phyloP scores from a whole-genome alignment of 2,888 invertebrate species.

The Arge pagana region DNA sequence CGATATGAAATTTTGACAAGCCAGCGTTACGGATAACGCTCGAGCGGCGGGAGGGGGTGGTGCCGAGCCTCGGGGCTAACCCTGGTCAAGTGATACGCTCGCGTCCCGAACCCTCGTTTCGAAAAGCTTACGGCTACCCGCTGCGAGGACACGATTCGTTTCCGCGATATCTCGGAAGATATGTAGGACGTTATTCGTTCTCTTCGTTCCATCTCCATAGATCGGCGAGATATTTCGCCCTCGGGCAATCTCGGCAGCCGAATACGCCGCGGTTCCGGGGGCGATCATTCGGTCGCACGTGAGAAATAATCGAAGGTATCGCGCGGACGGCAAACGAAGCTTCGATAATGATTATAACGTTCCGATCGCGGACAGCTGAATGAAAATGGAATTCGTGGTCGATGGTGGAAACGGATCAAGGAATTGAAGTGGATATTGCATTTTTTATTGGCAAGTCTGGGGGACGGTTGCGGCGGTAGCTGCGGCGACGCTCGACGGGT shows the following conservation, averaged over 20 bases:
- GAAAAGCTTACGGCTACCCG: no score
- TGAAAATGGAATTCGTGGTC: constrained; percentile 16
- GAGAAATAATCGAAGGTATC: no score
- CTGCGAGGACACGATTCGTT: no score
- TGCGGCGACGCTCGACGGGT: no score
- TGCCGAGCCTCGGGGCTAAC: constrained; percentile 33
- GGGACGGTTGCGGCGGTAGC: not conserved
- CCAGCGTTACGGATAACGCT: no score
- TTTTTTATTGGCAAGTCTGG: constrained; percentile 47
- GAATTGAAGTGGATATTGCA: constrained; percentile 56
- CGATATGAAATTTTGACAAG: no score
- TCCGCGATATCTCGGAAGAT: not conserved
- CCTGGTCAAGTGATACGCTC: constrained; percentile 43
- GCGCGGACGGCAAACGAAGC: not conserved
- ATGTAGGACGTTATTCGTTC: not conserved
- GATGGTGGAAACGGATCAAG: constrained; percentile 53
- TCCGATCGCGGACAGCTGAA: constrained; percentile 4
- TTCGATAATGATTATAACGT: constrained; percentile 6
- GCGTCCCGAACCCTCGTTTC: constrained; percentile 3
- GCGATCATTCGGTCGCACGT: not conserved
- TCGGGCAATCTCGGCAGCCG: no score
- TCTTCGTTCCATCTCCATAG: no score
- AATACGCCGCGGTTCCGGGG: no score
- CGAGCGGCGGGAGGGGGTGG: no score
- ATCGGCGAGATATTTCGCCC: no score